phyloP scores from a whole-genome alignment of 2,113 vertebrate genomes.

The Corythornis cristatus region DNA sequence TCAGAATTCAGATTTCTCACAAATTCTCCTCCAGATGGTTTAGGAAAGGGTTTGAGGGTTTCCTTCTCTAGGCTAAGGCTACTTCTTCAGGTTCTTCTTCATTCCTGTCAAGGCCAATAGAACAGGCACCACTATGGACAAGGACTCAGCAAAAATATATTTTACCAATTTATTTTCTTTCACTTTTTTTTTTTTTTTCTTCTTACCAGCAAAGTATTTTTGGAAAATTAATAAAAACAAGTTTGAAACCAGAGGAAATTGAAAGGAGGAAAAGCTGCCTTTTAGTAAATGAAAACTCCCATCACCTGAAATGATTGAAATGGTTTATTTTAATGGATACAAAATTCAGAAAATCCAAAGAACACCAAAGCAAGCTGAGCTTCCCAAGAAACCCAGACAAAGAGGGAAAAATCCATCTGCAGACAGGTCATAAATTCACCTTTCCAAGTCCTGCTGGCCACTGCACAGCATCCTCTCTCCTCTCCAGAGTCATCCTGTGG shows the following conservation, averaged over 20 bases:
- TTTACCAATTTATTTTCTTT: background rate
- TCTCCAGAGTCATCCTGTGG: fast-evolving
- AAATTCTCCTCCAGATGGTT: background rate
- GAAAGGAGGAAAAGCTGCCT: background rate
- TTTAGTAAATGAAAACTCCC: background rate
- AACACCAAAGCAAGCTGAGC: background rate
- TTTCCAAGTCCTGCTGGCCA: background rate
- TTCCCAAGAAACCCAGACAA: background rate
- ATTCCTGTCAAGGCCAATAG: background rate
- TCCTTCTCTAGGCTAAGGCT: background rate
- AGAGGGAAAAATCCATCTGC: background rate
- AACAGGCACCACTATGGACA: background rate
- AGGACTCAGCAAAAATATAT: background rate
- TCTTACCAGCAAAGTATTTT: background rate
- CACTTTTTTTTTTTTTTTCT: background rate
- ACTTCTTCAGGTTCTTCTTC: background rate
- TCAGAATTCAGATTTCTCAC: background rate
- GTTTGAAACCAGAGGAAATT: fast-evolving
- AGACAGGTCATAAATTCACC: too few species aligned
- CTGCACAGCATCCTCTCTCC: background rate
- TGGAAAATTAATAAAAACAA: background rate
- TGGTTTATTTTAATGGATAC: background rate
- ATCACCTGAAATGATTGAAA: background rate
- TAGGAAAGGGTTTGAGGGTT: background rate
- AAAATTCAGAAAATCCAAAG: background rate